A percentile compares a stretch with the other conserved stretches of the same genome.
Conservation (phyloP, 2,797 vertebrate genomes). For the Xenentodon cancila region DNA sequence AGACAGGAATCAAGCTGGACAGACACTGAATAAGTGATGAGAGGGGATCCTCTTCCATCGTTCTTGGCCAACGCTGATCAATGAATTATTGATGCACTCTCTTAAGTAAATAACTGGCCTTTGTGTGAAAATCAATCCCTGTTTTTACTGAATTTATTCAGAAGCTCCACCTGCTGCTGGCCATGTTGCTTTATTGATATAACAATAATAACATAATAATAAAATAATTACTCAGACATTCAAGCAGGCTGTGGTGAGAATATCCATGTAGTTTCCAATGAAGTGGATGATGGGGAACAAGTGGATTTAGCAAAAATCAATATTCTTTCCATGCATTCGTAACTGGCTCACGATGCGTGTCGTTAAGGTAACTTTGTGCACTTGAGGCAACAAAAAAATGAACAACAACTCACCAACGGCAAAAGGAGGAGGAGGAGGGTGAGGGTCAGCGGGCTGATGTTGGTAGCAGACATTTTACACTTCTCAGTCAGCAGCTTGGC, state of each 20-base stretch:
- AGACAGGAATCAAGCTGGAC: constrained; percentile 23
- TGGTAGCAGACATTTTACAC: constrained; percentile 48
- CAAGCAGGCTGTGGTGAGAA: neutral
- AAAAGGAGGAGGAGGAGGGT: constrained; percentile 43
- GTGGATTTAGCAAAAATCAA: no score
- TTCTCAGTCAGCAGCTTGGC: constrained; percentile 9
- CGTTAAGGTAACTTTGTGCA: no score
- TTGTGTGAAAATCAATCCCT: constrained; percentile 13
- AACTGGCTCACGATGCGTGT: neutral
- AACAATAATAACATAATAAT: neutral
- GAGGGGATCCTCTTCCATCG: constrained; percentile 17
- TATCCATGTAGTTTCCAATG: no score
- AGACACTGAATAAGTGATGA: constrained; percentile 53
- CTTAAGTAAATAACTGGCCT: neutral
- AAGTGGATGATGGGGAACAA: no score
- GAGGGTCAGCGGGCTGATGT: constrained; percentile 23
- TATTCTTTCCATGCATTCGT: no score
- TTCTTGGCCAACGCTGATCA: constrained; percentile 23
- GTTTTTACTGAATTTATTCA: constrained; percentile 34
- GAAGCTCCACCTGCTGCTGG: constrained; percentile 31
- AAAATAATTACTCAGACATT: neutral
- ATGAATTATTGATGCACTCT: constrained; percentile 55
- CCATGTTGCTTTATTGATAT: neutral
- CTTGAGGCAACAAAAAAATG: neutral
- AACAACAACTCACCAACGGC: constrained; percentile 36